Conservation (phyloP, 1,140 invertebrate genomes). For the Mizuhopecten yessoensis region DNA sequence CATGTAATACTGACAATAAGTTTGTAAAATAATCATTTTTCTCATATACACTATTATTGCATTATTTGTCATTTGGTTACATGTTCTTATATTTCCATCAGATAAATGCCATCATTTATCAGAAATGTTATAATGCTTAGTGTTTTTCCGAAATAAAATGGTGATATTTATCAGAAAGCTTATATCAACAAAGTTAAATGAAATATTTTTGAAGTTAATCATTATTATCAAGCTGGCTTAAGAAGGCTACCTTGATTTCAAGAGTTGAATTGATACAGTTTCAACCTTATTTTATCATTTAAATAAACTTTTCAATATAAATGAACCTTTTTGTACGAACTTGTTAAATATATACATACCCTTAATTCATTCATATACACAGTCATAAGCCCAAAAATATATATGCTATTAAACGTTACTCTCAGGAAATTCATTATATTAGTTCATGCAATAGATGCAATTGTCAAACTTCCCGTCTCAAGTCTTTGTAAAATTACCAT, state of each 20-base stretch:
- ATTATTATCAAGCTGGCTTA: not conserved
- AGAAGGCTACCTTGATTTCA: not conserved
- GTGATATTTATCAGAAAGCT: too few species aligned
- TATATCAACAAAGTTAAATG: too few species aligned
- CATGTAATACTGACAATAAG: not conserved
- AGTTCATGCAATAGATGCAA: not conserved
- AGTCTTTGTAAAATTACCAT: not conserved
- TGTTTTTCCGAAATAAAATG: too few species aligned
- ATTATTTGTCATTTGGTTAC: too few species aligned
- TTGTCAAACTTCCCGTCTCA: not conserved
- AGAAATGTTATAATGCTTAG: too few species aligned
- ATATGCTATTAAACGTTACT: not conserved
- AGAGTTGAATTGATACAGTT: not conserved
- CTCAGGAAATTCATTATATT: constrained; percentile 14
- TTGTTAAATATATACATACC: constrained; percentile 24
- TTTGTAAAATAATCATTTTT: not conserved
- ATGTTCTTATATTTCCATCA: too few species aligned
- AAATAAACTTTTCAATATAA: not conserved
- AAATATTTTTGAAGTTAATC: too few species aligned
- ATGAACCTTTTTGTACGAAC: not conserved
- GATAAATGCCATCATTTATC: too few species aligned
- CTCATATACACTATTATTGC: too few species aligned
- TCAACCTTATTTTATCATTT: not conserved
- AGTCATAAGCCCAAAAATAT: constrained; percentile 39
- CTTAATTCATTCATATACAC: constrained; percentile 7